These are phyloP conservation scores for Musca vetustissima DNA, from an alignment of 1,140 invertebrate genomes.

Conservation along the genomic window DNA sequence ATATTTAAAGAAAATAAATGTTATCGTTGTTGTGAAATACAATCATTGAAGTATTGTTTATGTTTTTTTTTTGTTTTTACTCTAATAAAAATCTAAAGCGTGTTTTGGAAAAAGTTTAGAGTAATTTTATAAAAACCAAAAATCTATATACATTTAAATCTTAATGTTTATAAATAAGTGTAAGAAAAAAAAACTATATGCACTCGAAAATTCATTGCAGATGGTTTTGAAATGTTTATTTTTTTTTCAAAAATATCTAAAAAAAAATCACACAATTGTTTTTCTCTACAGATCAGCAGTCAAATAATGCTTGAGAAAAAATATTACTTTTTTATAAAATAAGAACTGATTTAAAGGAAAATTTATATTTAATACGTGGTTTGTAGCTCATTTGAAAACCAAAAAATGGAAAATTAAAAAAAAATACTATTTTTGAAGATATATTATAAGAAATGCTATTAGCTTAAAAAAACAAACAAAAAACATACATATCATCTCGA, in stretches of 20 bases:
- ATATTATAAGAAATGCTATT: neutral
- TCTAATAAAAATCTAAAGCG: no score
- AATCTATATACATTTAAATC: no score
- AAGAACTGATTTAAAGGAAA: conserved; percentile 15
- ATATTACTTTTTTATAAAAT: neutral
- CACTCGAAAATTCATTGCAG: no score
- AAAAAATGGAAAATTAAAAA: neutral
- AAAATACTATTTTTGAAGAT: neutral
- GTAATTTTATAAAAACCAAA: no score
- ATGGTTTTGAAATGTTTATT: no score
- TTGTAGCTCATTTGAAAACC: neutral
- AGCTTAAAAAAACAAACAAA: conserved; percentile 1
- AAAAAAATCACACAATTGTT: no score
- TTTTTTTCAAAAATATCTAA: no score
- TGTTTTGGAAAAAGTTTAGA: no score
- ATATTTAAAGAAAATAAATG: conserved; percentile 28
- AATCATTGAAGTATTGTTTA: conserved; percentile 39
- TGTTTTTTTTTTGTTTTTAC: no score
- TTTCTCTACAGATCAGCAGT: no score
- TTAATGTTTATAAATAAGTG: no score
- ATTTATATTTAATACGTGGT: conserved; percentile 1
- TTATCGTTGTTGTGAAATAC: conserved; percentile 52
- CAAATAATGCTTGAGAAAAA: conserved; percentile 9
- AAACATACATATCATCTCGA: conserved; percentile 8
- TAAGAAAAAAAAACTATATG: no score